Base-by-base conservation (phyloP, 2,888 invertebrate species). In the Oeneis ivallda region DNA sequence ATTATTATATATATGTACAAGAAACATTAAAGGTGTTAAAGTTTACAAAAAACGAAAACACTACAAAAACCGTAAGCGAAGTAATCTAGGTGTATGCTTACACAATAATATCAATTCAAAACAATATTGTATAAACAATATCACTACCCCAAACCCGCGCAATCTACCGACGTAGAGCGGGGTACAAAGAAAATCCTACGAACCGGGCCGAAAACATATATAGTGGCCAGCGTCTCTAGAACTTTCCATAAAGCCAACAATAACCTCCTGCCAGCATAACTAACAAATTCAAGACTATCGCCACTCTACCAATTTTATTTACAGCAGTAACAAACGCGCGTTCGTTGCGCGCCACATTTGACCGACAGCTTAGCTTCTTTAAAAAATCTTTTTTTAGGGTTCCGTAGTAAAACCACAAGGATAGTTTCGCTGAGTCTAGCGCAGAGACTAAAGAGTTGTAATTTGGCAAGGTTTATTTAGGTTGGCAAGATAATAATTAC, bases 151-250 rank as follows among this genome's bases (percentile, higher is more conserved):
- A 76, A 74, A 70, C 79, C 71, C 72, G 72, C 69, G 74, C 74
- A 76, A 72, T 66, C 62, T 69, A 75, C 76, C 67, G 69, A 66
- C 69, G 72, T 71, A 69, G 67, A 70, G 69, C 71, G 75, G 79
- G 76, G 75, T 75, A 81, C n/a, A 82, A 80, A 84, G 84, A 86
- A 85, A 84, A 85, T 84, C 84, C 84, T 86, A 86, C 82, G 82
- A 85, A 85, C 84, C 85, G 85, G 91, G 89, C 92, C 92, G 86
- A 89, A 91, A 92, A 92, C 92, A 92, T 92, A 92, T 92, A 87
- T 82, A 84, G 84, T 87, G 92, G 92, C 92, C 92, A 82, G 82
- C 83, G 79, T 80, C 82, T 79, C 80, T 79, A 77, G 77, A 81
- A 78, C 77, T 78, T 79, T 78, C 81, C 77, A 71, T 74, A 73